Percentiles rank a stretch among this genome's conserved stretches.
Evolutionary conservation across 2,888 invertebrate genomes (phyloP).

Genomic region (Octodonta nipae): DNA sequence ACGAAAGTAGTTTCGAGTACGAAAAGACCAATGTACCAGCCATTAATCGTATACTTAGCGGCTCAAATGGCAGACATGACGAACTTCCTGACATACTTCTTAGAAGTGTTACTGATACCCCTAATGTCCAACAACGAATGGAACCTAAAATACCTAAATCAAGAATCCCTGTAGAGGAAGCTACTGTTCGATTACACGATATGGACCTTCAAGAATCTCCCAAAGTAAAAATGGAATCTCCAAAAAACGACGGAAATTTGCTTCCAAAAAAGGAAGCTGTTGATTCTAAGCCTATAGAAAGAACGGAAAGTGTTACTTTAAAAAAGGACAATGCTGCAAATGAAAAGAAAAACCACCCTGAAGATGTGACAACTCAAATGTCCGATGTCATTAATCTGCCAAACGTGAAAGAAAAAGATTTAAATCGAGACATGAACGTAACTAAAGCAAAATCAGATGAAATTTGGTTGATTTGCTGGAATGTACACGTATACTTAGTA

Average conservation of each 20-base stretch:
- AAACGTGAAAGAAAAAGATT: slow-evolving; percentile 39
- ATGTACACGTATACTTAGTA: slow-evolving; percentile 77
- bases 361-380: slow-evolving; percentile 31
- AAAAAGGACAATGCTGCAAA: slow-evolving; percentile 24
- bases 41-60: slow-evolving; percentile 72
- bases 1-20: slow-evolving; percentile 34
- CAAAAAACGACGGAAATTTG: slow-evolving; percentile 16
- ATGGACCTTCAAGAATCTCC: slow-evolving; percentile 10
- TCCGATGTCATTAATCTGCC: slow-evolving; percentile 44
- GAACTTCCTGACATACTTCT: slow-evolving; percentile 67
- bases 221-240: slow-evolving; percentile 12
- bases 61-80: slow-evolving; percentile 72
- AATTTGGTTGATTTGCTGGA: slow-evolving; percentile 79
- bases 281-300: slow-evolving; percentile 20
- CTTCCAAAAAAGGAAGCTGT: slow-evolving; percentile 19
- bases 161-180: slow-evolving; percentile 22
- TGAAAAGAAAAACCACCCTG: slow-evolving; percentile 18
- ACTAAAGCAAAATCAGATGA: slow-evolving; percentile 32
- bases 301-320: slow-evolving; percentile 30
- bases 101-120: slow-evolving; percentile 48
- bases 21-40: slow-evolving; percentile 50
- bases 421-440: slow-evolving; percentile 21
- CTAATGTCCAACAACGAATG: slow-evolving; percentile 21
- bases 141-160: slow-evolving; percentile 26
- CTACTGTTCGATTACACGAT: slow-evolving; percentile 23